Conservation (phyloP, 2,888 invertebrate species). For the Drosophila bunnanda region DNA sequence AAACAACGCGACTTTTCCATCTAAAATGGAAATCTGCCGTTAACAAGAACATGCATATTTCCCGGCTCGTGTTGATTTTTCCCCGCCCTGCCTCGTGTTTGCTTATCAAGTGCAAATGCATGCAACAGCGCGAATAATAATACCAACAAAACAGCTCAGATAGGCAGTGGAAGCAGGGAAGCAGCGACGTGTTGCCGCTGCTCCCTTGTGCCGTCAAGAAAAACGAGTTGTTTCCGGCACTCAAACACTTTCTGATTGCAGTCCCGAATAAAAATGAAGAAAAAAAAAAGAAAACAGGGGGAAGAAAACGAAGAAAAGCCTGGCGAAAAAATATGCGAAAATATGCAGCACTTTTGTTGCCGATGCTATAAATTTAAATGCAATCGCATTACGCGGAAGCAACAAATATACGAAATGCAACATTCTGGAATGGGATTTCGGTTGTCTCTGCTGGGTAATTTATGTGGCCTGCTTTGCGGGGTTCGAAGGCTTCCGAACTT, state of each 20-base stretch:
- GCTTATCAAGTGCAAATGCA: constrained; percentile 75
- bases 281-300: constrained; percentile 4
- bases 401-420: constrained; percentile 40
- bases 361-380: constrained; percentile 67
- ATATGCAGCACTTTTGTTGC: constrained; percentile 49
- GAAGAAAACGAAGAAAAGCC: constrained; percentile 4
- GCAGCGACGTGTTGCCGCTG: constrained; percentile 72
- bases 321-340: constrained; percentile 20
- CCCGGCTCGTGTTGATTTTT: constrained; percentile 68
- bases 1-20: constrained; percentile 59
- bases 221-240: constrained; percentile 74
- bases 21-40: constrained; percentile 78
- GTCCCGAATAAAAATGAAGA: constrained; percentile 34
- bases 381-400: constrained; percentile 56
- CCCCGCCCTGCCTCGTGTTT: constrained; percentile 50
- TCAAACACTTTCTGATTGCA: constrained; percentile 76
- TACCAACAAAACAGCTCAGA: constrained; percentile 47
- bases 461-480: constrained; percentile 33
- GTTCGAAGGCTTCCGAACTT: constrained; percentile 19
- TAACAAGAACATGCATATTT: constrained; percentile 75
- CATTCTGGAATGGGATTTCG: constrained; percentile 30
- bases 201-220: constrained; percentile 58
- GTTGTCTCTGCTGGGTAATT: constrained; percentile 9
- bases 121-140: constrained; percentile 54
- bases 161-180: constrained; percentile 25